Evolutionary conservation across 2,797 vertebrate species (phyloP).

Genomic region (Salmo trutta): DNA sequence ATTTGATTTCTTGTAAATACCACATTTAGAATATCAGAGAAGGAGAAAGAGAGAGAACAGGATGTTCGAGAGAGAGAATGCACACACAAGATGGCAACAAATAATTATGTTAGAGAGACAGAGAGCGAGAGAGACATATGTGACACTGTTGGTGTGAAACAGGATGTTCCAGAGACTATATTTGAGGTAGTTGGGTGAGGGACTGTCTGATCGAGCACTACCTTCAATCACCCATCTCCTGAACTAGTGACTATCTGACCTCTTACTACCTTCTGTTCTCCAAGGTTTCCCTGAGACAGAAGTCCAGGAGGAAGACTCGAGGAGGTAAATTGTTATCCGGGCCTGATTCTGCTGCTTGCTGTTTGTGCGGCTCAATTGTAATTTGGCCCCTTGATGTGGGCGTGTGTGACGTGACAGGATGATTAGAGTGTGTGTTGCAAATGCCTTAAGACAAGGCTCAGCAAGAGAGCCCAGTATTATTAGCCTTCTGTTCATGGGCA

Average conservation of each 20-base stretch:
- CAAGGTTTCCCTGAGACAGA: slow-evolving; percentile 93
- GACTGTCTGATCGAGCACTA: not conserved
- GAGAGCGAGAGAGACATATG: slow-evolving; percentile 15
- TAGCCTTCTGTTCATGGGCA: not conserved
- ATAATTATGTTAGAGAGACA: slow-evolving; percentile 3
- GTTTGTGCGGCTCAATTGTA: slow-evolving; percentile 36
- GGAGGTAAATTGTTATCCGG: slow-evolving; percentile 75
- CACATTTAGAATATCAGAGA: slow-evolving; percentile 60
- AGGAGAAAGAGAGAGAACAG: slow-evolving; percentile 63
- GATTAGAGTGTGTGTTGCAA: slow-evolving; percentile 33
- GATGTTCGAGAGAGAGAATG: too few species aligned
- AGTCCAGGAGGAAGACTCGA: slow-evolving; percentile 89
- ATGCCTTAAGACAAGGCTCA: not conserved
- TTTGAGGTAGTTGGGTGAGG: slow-evolving; percentile 4
- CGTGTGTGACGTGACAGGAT: slow-evolving; percentile 44
- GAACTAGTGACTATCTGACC: slow-evolving; percentile 17
- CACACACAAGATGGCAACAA: too few species aligned
- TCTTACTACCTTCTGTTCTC: slow-evolving; percentile 69
- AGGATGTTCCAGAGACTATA: slow-evolving; percentile 69
- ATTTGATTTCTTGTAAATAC: too few species aligned
- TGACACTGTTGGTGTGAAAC: slow-evolving; percentile 57
- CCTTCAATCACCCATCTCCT: not conserved
- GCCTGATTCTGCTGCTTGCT: not conserved
- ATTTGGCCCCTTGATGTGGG: slow-evolving; percentile 48
- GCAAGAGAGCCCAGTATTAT: slow-evolving; percentile 21